Evolutionary conservation across 2,888 invertebrate genomes (phyloP), one percentile per base, ranked within the genome.

Genomic region (Acrobasis suavella): DNA sequence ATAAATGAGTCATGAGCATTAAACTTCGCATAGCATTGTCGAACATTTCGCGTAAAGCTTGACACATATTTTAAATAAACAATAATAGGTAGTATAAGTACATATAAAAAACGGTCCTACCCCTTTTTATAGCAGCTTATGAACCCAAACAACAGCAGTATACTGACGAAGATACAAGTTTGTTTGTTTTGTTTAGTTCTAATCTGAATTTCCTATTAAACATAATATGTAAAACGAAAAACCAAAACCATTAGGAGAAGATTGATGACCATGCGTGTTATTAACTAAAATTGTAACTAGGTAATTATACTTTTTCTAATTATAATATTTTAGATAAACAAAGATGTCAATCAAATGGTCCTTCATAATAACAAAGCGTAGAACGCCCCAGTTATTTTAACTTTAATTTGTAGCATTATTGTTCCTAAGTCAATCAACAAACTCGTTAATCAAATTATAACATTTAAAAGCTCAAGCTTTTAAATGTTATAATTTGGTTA

Each of bases 261-360:
- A 69, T 68, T 68, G 58, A 69, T 69, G 67, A 64, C 55, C 37
- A 9, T 38, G 50, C 63, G 65, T 65, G 64, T 69, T 65, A 66
- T 65, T 65, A 67, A 67, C 62, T 67, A 71, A 71, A 74, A 74
- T 71, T 67, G 65, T 70, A 71, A 78, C 71, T 67, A 67, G 67
- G 66, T 72, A 75, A 76, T 78, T 74, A 74, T 73, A 65, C 58
- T 66, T 71, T 72, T 66, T 65, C 61, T 78, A 75, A 81, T 80
- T 75, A 77, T 64, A 72, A 62, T 62, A 70, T 70, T 70, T 70
- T 73, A 68, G 71, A 66, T 73, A 75, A 77, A 77, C 73, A 75
- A 65, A 67, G 62, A 69, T 73, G 74, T 79, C 73, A 75, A 73
- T 75, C 76, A 75, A 14, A 16, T 38, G 14, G 14, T 60, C 17